Evolutionary conservation across 2,888 invertebrate species (phyloP), one percentile per base, ranked within the genome.

Genomic region (Apotomis betuletana): DNA sequence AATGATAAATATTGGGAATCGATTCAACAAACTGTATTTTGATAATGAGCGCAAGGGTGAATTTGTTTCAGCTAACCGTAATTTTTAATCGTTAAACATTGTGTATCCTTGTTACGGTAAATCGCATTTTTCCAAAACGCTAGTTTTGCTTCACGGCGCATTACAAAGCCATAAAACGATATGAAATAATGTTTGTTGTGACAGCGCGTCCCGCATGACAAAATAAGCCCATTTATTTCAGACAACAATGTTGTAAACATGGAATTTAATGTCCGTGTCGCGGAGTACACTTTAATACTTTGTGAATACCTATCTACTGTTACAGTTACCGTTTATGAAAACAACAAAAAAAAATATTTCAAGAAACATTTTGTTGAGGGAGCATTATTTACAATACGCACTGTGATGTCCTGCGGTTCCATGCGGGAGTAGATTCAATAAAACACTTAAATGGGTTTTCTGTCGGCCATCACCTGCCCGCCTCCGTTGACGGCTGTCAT

Each of bases 101-200:
- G 82, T 86, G 82, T 79, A 85, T 84, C 85, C 85, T 83, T 83
- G 87, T 87, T 82, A 84, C 85, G 82, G 82, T 81, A 84, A 88
- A 87, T 83, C 81, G 83, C 77, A 72, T 72, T 85, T 86, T 89
- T 84, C 86, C 85, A 84, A 89, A 91, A 87, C 81, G 87, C 83
- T 80, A 82, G 80, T 75, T 77, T 85, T 81, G 81, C 89, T 89
- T 92, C 91, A 92, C 87, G 92, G 87, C 77, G 81, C 84, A 83
- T 92, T 92, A 92, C 85, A 80, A 83, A 85, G 87, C 87, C 90
- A 87, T 91, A 90, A 91, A 91, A 86, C 88, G 85, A 88, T 90
- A 89, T 89, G 85, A 90, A 88, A 89, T 90, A 90, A 90, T 89
- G 90, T 90, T 89, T 92, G 91, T 92, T 92, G 89, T 92, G 92